Evolutionary conservation across 2,797 vertebrate species (phyloP).

Genomic region (Rhinoraja longicauda): DNA sequence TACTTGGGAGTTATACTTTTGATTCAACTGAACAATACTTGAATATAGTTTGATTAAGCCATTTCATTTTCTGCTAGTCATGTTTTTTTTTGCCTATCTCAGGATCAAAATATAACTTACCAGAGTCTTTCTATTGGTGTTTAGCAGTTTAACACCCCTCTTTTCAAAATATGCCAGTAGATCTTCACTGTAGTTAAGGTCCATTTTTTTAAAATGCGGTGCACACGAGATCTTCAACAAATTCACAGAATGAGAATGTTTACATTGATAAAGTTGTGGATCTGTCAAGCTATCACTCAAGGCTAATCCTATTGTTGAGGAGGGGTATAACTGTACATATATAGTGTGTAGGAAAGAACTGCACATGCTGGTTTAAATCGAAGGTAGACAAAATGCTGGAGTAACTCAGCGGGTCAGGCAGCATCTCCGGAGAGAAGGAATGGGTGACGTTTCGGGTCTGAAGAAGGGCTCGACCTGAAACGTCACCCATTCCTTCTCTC

Average conservation of each 20-base stretch:
- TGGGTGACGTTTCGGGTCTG: too few species aligned
- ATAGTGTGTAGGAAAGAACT: too few species aligned
- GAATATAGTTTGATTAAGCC: too few species aligned
- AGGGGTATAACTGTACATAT: neutral
- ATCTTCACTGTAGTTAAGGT: constrained; percentile 22
- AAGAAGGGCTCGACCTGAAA: too few species aligned
- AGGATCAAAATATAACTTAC: neutral
- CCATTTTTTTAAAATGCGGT: neutral
- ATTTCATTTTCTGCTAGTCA: too few species aligned
- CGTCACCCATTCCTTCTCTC: too few species aligned
- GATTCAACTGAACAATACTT: too few species aligned
- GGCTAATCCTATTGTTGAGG: neutral
- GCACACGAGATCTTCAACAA: neutral
- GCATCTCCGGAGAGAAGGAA: too few species aligned
- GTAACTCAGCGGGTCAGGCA: too few species aligned
- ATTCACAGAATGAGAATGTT: neutral
- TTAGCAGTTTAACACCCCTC: constrained; percentile 7
- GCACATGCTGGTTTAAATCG: too few species aligned
- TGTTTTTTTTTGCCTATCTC: neutral
- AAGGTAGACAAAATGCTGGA: too few species aligned
- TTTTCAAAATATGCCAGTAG: constrained; percentile 22
- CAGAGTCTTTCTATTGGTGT: neutral
- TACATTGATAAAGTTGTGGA: neutral
- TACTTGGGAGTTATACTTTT: neutral
- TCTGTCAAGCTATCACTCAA: neutral